Base-by-base conservation (phyloP, 2,113 vertebrate species). In the Siniperca knerii region DNA sequence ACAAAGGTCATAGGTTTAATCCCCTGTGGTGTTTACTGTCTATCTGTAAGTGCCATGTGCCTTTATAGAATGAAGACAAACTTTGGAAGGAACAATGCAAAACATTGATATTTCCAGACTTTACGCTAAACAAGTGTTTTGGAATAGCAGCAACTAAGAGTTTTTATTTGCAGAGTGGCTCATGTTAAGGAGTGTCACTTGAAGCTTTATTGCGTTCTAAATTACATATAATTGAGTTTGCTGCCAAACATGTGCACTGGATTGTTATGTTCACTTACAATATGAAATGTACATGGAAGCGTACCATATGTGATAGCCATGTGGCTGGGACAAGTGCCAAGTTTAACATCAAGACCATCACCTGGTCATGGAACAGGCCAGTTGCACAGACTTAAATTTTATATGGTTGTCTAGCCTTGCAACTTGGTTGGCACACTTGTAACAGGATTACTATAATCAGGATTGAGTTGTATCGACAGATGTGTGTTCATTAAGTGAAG, bases 401-500 rank as follows among this genome's bases (percentile, higher is more conserved):
- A 69, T 52, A 81, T 42, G 62, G 52, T 46, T 42, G 80, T 85
- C 68, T 74, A 58, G 71, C 50, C 54, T 62, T 23, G 35, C 48
- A 72, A 35, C n/a, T 69, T 23, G 1, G 62, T 55, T 83, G 60
- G 75, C 87, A 75, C 64, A 88, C 69, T 85, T 86, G 86, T 91
- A 90, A 89, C 67, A 8, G 70, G 79, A 92, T 93, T 89, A 78
- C 8, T 46, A 20, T 92, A 89, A 92, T 92, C 80, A 73, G 87
- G 87, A 88, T 82, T 88, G 87, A 75, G 84, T 69, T 76, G 81
- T 70, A 82, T 85, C 21, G 81, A 92, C 93, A 90, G 91, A 90
- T 93, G 92, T 67, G 67, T 15, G 60, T 90, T 88, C 75, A 91
- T 90, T 87, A 90, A 75, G 87, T 90, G 79, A 84, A 91, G 79